Base-by-base conservation (phyloP, 2,888 invertebrate species). In the Apotomis turbidana region DNA sequence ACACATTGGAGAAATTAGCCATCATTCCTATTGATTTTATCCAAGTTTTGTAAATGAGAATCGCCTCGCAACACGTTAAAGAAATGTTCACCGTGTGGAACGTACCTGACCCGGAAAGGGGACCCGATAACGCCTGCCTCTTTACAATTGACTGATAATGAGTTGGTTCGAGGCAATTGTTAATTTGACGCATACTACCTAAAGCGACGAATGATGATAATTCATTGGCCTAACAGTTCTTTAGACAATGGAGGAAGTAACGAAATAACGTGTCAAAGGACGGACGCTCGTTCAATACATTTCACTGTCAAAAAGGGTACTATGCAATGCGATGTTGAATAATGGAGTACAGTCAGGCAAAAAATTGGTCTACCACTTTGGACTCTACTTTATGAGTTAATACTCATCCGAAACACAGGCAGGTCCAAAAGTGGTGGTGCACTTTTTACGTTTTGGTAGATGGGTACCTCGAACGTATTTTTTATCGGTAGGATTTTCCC, bases 81-180 rank as follows among this genome's bases (percentile, higher is more conserved):
- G 27, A 64, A 64, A 76, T 79, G 77, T 76, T 79, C 82, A 84
- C 80, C 77, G 80, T 76, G 78, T 80, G 83, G 79, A 82, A 84
- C 82, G 79, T 82, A 83, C 81, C 82, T 84, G 85, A 85, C 82
- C 85, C 83, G 83, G 81, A 85, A 86, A 83, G 79, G 70, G 76
- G 76, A 80, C 79, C 81, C 79, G 78, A 85, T 84, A 83, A 81
- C 74, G 73, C 63, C 12, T 60, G 69, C 60, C 60, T 73, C 73
- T 80, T 78, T 74, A 76, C 78, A 77, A 81, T 80, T 79, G 70
- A 70, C 78, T 80, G 74, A 79, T 83, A 82, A 81, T 82, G 78
- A 78, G 71, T 71, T 75, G 64, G 52, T 63, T 77, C 75, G 76
- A 75, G 76, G 73, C 60, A 77, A 57, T 71, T 71, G 71, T 71